phyloP scores from a whole-genome alignment of 2,797 vertebrate genomes.

The Catostomus latipinnis region DNA sequence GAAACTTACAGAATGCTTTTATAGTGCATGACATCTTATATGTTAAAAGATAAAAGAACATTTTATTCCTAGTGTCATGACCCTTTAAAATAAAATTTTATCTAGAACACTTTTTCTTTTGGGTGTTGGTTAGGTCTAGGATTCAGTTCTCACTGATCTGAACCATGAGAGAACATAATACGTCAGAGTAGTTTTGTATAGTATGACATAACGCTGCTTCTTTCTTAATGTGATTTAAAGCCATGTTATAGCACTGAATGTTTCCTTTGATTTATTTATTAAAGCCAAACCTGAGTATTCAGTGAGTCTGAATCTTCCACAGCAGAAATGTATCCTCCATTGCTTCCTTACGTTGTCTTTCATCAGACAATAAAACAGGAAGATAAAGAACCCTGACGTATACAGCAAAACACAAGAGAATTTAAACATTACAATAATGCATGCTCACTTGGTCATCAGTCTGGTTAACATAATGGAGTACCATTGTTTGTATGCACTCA shows the following conservation, averaged over 20 bases:
- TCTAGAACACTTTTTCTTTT: background rate
- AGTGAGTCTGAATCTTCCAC: slow-evolving; percentile 71
- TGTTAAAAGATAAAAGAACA: too few species aligned
- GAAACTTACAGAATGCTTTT: too few species aligned
- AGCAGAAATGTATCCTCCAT: slow-evolving; percentile 82
- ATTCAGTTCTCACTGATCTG: too few species aligned
- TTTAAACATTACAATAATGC: background rate
- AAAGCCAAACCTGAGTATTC: slow-evolving; percentile 78
- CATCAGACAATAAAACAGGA: slow-evolving; percentile 90
- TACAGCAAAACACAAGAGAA: slow-evolving; percentile 15
- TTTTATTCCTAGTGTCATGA: too few species aligned
- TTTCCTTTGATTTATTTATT: background rate
- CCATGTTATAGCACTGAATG: background rate
- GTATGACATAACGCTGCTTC: background rate
- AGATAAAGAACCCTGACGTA: slow-evolving; percentile 85
- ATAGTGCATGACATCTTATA: too few species aligned
- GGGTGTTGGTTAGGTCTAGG: too few species aligned
- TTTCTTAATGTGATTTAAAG: background rate
- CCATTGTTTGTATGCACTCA: background rate
- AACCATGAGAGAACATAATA: too few species aligned
- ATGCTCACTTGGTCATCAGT: background rate
- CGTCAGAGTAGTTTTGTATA: background rate
- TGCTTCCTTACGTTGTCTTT: slow-evolving; percentile 89
- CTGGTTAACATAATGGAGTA: background rate
- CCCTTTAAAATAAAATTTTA: background rate